Percentiles rank a stretch among this genome's conserved stretches.
These are phyloP conservation scores for Cichlasoma orientale DNA, from an alignment of 2,797 vertebrate species.

Conservation along the genomic window DNA sequence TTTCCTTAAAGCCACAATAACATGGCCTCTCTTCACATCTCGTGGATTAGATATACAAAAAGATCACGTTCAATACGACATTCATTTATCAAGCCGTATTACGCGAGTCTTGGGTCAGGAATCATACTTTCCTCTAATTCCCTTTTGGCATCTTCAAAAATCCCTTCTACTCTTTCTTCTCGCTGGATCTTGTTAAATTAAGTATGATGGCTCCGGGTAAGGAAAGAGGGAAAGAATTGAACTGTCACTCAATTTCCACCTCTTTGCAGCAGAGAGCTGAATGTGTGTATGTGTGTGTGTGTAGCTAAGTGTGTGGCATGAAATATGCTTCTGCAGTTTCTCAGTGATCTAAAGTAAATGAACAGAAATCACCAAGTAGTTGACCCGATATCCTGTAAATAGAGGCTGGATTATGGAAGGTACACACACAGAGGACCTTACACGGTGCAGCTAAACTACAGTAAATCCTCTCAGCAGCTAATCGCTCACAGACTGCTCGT, in stretches of 20 bases:
- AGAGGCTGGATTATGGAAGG: slow-evolving; percentile 26
- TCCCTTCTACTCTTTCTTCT: neutral
- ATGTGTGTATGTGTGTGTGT: neutral
- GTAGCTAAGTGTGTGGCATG: neutral
- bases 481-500: slow-evolving; percentile 48
- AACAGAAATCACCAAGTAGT: slow-evolving; percentile 15
- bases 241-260: slow-evolving; percentile 61
- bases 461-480: slow-evolving; percentile 65
- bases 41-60: slow-evolving; percentile 33
- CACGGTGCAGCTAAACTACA: slow-evolving; percentile 42
- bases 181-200: slow-evolving; percentile 58
- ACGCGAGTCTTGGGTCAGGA: slow-evolving; percentile 52
- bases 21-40: slow-evolving; percentile 27
- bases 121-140: slow-evolving; percentile 50
- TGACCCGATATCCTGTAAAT: slow-evolving; percentile 45
- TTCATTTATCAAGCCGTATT: slow-evolving; percentile 56
- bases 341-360: slow-evolving; percentile 1
- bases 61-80: slow-evolving; percentile 61
- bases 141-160: slow-evolving; percentile 49
- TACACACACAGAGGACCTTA: slow-evolving; percentile 15
- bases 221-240: slow-evolving; percentile 58
- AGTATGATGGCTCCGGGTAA: slow-evolving; percentile 54
- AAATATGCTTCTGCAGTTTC: neutral
- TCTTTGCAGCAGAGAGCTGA: slow-evolving; percentile 21
- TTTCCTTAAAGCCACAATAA: slow-evolving; percentile 35